Conservation (phyloP, 2,797 vertebrate species). For the Champsocephalus gunnari region DNA sequence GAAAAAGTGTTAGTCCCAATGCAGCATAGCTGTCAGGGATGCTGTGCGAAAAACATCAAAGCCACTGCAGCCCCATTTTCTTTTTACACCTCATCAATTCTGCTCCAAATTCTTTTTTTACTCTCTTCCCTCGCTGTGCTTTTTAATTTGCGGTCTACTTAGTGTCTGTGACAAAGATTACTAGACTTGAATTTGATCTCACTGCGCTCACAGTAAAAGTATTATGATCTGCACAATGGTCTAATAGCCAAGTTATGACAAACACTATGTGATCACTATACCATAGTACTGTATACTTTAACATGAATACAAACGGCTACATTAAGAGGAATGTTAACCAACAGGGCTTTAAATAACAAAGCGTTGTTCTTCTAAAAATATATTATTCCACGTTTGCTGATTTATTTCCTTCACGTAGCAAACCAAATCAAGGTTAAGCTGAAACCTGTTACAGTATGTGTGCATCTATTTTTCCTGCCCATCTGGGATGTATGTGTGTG, state of each 20-base stretch:
- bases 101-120: constrained; percentile 69
- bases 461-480: neutral
- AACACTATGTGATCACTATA: neutral
- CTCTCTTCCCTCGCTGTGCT: constrained; percentile 48
- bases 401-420: neutral
- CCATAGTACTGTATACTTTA: neutral
- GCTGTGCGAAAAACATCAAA: constrained; percentile 71
- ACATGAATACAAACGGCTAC: neutral
- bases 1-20: constrained; percentile 54
- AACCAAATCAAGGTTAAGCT: neutral
- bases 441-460: neutral
- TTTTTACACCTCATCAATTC: constrained; percentile 78
- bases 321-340: neutral
- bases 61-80: constrained; percentile 66
- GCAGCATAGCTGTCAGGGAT: constrained; percentile 70
- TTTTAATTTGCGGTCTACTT: constrained; percentile 65
- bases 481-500: neutral
- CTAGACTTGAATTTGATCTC: constrained; percentile 49
- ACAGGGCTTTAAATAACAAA: neutral
- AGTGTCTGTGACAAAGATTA: constrained; percentile 62
- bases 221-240: constrained; percentile 17
- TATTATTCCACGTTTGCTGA: neutral
- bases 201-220: constrained; percentile 17
- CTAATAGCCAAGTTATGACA: neutral
- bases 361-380: neutral